Conservation (phyloP, 2,888 invertebrate genomes). For the Drosophila mercatorum region DNA sequence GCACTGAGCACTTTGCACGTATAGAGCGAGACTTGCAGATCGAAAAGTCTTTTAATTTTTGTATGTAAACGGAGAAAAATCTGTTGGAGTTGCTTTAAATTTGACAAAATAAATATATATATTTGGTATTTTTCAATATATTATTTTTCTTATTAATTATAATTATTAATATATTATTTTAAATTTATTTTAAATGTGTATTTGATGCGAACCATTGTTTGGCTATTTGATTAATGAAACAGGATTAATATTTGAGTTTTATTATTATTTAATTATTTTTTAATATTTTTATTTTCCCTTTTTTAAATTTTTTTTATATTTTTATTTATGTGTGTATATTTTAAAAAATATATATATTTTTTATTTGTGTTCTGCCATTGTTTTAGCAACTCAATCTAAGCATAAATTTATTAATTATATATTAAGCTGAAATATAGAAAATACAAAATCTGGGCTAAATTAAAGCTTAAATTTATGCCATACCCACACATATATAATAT, state of each 20-base stretch:
- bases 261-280: too few relatives aligned
- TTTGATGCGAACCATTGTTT: not conserved
- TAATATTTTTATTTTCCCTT: too few relatives aligned
- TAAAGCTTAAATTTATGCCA: not conserved
- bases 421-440: too few relatives aligned
- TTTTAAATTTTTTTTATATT: too few relatives aligned
- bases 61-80: not conserved
- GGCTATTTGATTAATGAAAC: not conserved
- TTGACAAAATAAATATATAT: not conserved
- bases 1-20: slow-evolving; percentile 2
- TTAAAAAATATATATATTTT: too few relatives aligned
- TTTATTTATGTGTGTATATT: too few relatives aligned
- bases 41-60: slow-evolving; percentile 14
- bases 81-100: not conserved
- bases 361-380: too few relatives aligned
- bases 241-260: not conserved
- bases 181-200: not conserved
- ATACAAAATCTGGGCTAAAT: not conserved
- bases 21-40: not conserved
- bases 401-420: too few relatives aligned
- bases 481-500: not conserved
- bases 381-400: too few relatives aligned
- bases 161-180: not conserved
- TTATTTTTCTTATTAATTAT: not conserved
- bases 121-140: not conserved